These are phyloP conservation scores for Cataglyphis altisquamis DNA, from an alignment of 2,888 invertebrate genomes.

Conservation along the genomic window DNA sequence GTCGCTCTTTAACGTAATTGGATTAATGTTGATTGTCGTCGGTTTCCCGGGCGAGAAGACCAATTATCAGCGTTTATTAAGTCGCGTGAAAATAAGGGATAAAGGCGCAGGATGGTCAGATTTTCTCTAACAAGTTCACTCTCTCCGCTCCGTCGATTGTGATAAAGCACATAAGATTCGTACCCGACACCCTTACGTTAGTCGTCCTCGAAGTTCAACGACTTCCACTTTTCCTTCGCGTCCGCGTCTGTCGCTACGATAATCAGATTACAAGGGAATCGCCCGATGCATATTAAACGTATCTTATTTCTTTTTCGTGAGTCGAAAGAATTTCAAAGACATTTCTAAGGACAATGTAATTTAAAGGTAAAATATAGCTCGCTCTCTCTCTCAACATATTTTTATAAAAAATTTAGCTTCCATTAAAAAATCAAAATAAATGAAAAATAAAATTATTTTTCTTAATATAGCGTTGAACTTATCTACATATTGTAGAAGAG, in stretches of 20 bases:
- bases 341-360: not conserved
- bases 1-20: conserved; percentile 40
- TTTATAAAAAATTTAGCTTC: not conserved
- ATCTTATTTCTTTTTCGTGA: not conserved
- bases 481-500: not conserved
- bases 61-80: conserved; percentile 70
- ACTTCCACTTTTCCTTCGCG: conserved; percentile 20
- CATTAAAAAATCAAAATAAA: not conserved
- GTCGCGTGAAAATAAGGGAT: conserved; percentile 57
- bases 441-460: too few relatives aligned
- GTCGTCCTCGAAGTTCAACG: conserved; percentile 4
- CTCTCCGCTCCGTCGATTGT: conserved; percentile 22
- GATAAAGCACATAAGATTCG: conserved; percentile 47
- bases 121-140: not conserved
- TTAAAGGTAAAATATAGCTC: not conserved
- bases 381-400: not conserved
- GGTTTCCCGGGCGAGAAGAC: conserved; percentile 56
- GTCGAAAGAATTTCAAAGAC: not conserved
- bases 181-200: conserved; percentile 16
- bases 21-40: conserved; percentile 41
- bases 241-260: conserved; percentile 8
- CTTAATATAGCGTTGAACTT: too few relatives aligned
- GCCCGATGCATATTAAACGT: conserved; percentile 8
- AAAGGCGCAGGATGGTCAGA: conserved; percentile 49
- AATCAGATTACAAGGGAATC: conserved; percentile 58